Base-by-base conservation (phyloP, 2,888 invertebrate genomes). In the Hipparchia sbordonii region DNA sequence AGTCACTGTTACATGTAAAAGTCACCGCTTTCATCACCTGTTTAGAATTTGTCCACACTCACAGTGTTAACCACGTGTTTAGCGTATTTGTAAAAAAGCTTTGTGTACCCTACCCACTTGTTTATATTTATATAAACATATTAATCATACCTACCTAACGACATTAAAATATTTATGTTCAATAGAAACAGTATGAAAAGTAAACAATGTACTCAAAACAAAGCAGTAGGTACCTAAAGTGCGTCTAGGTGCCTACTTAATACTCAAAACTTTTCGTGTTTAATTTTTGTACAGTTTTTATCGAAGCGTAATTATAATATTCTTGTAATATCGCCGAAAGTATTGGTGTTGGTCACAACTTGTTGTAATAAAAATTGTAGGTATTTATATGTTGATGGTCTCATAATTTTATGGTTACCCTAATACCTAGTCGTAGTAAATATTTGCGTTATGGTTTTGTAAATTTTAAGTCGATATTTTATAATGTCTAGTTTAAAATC, bases 401-500 rank as follows among this genome's bases (percentile, higher is more conserved):
- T 85, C 82, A 80, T 77, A 75, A 79, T 83, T 69, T 52, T 69
- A 67, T 69, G 84, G 91, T 92, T 91, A 92, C 91, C 92, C 80
- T 85, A 84, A 82, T 83, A 85, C 70, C 92, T 92, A 92, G 92
- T 92, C 92, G 86, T 89, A 89, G 86, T 78, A 79, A 79, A 46
- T 51, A 63, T 52, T 59, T 23, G 59, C 8, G 79, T 82, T 86
- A 83, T 81, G 89, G 87, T 89, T 87, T 81, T 92, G 90, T 92
- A 91, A 84, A 90, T 89, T 85, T 81, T 78, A 73, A 74, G 79
- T 81, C 82, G 74, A 80, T 79, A 77, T 76, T 76, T 76, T 69
- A 65, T 75, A 77, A 59, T 51, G 59, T 65, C 52, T 68, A 59
- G 59, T 48, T 23, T 59, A 48, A 68, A 68, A 13, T 51, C 59